Percentiles rank a stretch among this genome's conserved stretches.
Evolutionary conservation across 2,888 invertebrate genomes (phyloP).

Genomic region (Cheilosia urbana): DNA sequence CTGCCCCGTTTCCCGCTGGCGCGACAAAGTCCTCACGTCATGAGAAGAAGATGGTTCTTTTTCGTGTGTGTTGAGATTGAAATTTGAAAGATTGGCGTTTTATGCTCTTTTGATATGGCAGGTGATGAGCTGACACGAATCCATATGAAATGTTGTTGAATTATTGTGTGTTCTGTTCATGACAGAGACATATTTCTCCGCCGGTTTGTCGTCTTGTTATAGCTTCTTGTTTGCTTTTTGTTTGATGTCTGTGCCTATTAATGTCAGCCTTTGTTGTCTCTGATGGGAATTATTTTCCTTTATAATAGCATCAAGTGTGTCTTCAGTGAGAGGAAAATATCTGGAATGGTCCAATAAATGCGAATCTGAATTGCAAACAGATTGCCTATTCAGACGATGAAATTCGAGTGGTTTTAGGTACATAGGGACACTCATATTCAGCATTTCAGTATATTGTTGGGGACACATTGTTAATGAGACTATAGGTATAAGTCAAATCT

Average conservation of each 20-base stretch:
- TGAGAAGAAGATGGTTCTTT: neutral
- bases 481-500: no score
- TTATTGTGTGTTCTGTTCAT: conserved; percentile 24
- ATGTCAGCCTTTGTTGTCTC: neutral
- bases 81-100: conserved; percentile 44
- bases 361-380: neutral
- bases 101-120: conserved; percentile 42
- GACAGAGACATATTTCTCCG: conserved; percentile 5
- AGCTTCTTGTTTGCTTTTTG: neutral
- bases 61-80: conserved; percentile 13
- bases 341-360: conserved; percentile 27
- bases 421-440: no score
- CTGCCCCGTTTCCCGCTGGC: neutral
- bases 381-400: neutral
- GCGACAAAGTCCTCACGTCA: neutral
- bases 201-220: neutral
- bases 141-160: neutral
- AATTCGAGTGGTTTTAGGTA: neutral
- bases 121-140: conserved; percentile 47
- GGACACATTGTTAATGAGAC: no score
- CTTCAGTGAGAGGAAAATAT: conserved; percentile 9
- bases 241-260: neutral
- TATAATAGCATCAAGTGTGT: conserved; percentile 11
- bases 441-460: no score
- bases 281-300: conserved; percentile 37